Percentiles rank a stretch among this genome's conserved stretches.
Evolutionary conservation across 2,113 vertebrate species (phyloP).

Genomic region (Oryzias melastigma): DNA sequence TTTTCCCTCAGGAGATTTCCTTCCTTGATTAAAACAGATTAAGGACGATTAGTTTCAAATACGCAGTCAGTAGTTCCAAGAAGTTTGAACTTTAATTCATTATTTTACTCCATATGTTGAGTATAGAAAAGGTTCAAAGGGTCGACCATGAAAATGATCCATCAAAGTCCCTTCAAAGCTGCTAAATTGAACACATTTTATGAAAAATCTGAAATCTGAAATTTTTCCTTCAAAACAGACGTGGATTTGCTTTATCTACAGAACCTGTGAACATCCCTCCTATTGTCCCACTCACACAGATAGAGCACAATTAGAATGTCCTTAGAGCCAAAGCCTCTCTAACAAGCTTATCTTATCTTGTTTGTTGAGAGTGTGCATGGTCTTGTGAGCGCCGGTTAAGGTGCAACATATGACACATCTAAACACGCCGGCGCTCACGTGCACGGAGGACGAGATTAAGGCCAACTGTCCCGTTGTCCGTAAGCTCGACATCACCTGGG

Average conservation of each 20-base stretch:
- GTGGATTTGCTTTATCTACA: neutral
- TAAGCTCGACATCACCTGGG: constrained; percentile 42
- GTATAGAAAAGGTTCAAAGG: too few species aligned
- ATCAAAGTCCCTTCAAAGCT: too few species aligned
- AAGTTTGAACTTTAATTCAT: too few species aligned
- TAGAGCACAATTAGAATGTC: constrained; percentile 47
- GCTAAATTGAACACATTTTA: neutral
- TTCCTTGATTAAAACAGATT: too few species aligned
- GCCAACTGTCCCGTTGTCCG: constrained; percentile 47
- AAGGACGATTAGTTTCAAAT: too few species aligned
- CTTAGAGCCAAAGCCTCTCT: constrained; percentile 54
- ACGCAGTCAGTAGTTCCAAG: too few species aligned
- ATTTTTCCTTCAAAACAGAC: neutral
- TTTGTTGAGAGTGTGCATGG: constrained; percentile 23
- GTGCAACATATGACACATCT: constrained; percentile 37
- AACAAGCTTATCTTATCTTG: constrained; percentile 61
- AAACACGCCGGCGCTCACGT: constrained; percentile 8
- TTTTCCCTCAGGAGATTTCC: too few species aligned
- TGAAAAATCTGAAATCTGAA: neutral
- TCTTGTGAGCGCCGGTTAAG: constrained; percentile 17
- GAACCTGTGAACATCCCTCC: neutral
- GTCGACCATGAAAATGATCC: too few species aligned
- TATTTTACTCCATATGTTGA: too few species aligned
- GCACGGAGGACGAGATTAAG: constrained; percentile 48
- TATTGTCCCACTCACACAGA: constrained; percentile 5